Evolutionary conservation across 2,888 invertebrate genomes (phyloP), one percentile per base, ranked within the genome.

Genomic region (Chouioia cunea): DNA sequence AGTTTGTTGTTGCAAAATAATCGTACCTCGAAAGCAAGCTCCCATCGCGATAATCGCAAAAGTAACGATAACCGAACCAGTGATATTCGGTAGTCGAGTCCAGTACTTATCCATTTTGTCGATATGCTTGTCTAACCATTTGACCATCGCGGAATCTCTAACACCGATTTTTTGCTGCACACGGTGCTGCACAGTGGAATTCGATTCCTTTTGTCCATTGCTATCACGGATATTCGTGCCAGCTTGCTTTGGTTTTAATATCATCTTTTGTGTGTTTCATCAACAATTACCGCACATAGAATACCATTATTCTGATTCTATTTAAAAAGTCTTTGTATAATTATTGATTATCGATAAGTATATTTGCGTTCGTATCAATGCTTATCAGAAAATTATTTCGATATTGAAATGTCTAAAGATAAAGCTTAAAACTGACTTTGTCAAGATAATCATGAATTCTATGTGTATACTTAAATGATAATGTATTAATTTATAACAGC

Each of bases 31-130:
- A 48, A 59, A 71, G 22, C 54, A 64, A 8, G 48, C 48, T 44
- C 67, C 71, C 8, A 64, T 58, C 4, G 63, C 58, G 27, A 71
- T 58, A 53, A 67, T 64, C 53, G 60, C 54, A 3, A 36, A 27
- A 14, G 71, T 67, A 53, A 63, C 58, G 4, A 20, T 44, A 15
- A 16, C 47, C 22, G 71, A 62, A 6, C 63, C 66, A 15, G 22
- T 43, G 47, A 66, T 63, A 58, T 53, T 58, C 58, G 58, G 63
- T 23, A 71, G 54, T 2, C 65, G 59, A 16, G 59, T 15, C 65
- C 70, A 65, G 50, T 70, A 56, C 56, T 70, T 65, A n/a, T 62
- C 65, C 27, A 65, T 65, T 65, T 23, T 60, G 44, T 65, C 65
- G 18, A 22, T 44, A 43, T 65, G 27, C 50, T 46, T 70, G 53